Evolutionary conservation across 2,888 invertebrate species (phyloP), one percentile per base, ranked within the genome.

Genomic region (Andrena trimmerana): DNA sequence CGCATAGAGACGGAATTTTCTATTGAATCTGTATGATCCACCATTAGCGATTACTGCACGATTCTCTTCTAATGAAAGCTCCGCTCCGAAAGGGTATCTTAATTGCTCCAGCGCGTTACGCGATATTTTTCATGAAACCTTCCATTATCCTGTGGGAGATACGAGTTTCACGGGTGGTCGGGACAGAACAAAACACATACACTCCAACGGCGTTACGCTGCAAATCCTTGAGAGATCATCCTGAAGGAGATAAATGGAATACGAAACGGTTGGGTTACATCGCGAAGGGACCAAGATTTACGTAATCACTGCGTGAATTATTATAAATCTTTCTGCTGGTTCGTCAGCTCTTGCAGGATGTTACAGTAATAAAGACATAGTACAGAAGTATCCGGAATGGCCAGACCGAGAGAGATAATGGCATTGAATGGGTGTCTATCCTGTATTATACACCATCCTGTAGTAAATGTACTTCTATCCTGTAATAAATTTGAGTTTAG

Each of bases 241-340:
- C 80, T 63, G 83, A 81, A 68, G 78, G 65, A 80, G 75, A 87
- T 84, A 85, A 87, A 86, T 87, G 85, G 80, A 78, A 78, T 77
- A 67, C 78, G 78, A 81, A 62, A 71, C 65, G 24, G 75, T 27
- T 20, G 78, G 76, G 82, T 85, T 86, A 78, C 67, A 66, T n/a
- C 27, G 63, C 57, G 31, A 62, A 24, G 63, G 70, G 71, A 81
- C 72, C 68, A 82, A 60, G 74, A 66, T 62, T 70, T 69, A 62
- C 74, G 71, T 82, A 79, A 81, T 76, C 69, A 59, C 36, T 29
- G 67, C 29, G 36, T 36, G 50, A 67, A 60, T 75, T 75, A 81
- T 70, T 52, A 24, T 74, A 29, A 13, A 66, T 62, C 57, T 60
- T 54, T 36, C 16, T 24, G 33, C 48, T 29, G 4, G 29, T 16